Conservation (phyloP, 2,113 vertebrate species). For the Motacilla tschutschensis region DNA sequence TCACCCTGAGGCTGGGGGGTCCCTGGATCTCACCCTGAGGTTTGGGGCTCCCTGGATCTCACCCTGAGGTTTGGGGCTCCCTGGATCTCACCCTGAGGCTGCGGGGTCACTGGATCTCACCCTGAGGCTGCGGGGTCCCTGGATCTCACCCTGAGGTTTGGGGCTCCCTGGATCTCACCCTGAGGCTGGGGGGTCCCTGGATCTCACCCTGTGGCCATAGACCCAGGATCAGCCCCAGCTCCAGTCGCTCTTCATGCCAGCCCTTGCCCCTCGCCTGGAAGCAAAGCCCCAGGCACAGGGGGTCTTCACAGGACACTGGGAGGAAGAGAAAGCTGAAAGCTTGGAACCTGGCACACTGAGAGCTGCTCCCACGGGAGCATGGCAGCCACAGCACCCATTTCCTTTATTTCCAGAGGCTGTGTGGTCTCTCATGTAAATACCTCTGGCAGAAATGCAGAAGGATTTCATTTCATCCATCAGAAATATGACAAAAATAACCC, state of each 20-base stretch:
- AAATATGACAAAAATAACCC: constrained; percentile 42
- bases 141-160: not conserved
- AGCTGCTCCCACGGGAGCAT: not conserved
- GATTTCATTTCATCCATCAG: not conserved
- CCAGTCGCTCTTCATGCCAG: not conserved
- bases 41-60: not conserved
- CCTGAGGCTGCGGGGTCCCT: not conserved
- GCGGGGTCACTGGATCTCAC: not conserved
- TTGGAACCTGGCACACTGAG: fast-evolving
- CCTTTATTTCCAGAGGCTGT: not conserved
- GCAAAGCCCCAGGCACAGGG: fast-evolving
- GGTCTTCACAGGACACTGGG: not conserved
- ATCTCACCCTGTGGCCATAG: not conserved
- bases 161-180: not conserved
- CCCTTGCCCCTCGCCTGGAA: too few species aligned
- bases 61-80: not conserved
- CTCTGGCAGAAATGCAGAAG: not conserved
- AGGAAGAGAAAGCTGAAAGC: not conserved
- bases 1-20: not conserved
- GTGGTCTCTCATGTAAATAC: not conserved
- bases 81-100: not conserved
- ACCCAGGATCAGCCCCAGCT: not conserved
- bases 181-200: not conserved
- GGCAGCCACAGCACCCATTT: fast-evolving
- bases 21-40: not conserved